Evolutionary conservation across 1,140 invertebrate species (phyloP).

Genomic region (Rhopalosiphum maidis): DNA sequence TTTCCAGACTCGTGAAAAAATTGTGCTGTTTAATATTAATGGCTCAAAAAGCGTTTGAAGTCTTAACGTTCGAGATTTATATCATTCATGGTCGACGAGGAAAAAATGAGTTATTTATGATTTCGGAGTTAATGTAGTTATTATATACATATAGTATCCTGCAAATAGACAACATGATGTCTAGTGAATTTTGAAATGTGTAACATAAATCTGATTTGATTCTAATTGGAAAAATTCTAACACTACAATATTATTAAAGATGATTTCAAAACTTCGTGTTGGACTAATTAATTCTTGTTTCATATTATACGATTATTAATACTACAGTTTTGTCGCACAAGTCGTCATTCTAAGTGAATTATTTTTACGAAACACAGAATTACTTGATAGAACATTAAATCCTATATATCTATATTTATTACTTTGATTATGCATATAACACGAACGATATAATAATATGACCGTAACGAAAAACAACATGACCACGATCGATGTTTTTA

Average conservation of each 20-base stretch:
- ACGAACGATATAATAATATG: background rate
- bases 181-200: background rate
- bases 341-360: background rate
- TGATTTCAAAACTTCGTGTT: background rate
- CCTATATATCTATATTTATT: background rate
- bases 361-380: background rate
- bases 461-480: background rate
- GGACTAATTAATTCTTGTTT: background rate
- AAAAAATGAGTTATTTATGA: background rate
- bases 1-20: background rate
- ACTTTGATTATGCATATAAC: too few relatives aligned
- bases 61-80: background rate
- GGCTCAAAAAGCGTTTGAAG: background rate
- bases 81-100: background rate
- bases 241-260: background rate
- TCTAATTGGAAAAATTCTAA: background rate
- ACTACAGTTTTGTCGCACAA: background rate
- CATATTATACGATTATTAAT: too few relatives aligned
- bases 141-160: background rate
- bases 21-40: background rate
- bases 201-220: background rate
- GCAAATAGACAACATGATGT: background rate
- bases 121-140: background rate
- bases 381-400: background rate
- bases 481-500: background rate